Conservation (phyloP, 2,113 vertebrate genomes). For the Chamaea fasciata region DNA sequence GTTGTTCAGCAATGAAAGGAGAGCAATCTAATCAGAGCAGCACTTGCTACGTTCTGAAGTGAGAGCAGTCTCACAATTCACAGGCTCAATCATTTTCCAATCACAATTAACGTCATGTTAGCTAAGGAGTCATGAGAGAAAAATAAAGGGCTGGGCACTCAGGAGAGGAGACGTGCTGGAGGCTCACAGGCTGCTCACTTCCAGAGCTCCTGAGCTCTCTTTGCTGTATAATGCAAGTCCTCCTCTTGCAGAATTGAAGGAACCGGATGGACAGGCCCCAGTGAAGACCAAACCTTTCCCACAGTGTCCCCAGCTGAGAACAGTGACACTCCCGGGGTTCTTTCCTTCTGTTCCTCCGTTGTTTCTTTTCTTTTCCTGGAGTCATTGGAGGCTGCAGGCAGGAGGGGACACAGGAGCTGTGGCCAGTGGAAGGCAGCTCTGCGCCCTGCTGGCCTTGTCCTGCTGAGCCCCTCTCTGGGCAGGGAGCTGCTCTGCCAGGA, state of each 20-base stretch:
- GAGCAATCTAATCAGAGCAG: neutral
- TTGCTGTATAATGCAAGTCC: neutral
- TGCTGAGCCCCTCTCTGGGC: neutral
- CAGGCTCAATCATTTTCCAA: slow-evolving; percentile 7
- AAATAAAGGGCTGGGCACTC: neutral
- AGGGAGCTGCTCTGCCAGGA: neutral
- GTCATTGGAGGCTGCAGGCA: neutral
- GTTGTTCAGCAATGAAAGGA: neutral
- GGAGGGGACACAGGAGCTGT: neutral
- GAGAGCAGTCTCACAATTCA: neutral
- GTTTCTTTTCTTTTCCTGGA: no score
- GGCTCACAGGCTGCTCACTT: neutral
- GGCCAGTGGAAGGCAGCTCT: fast-evolving
- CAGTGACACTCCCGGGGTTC: fast-evolving
- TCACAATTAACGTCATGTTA: neutral
- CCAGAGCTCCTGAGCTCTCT: neutral
- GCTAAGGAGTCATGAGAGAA: neutral
- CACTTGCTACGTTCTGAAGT: neutral
- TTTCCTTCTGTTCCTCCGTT: neutral
- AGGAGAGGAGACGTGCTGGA: neutral
- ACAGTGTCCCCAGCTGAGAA: fast-evolving
- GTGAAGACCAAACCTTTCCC: neutral
- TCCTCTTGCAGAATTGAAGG: neutral
- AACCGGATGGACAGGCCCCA: neutral
- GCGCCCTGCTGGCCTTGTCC: fast-evolving